Conservation (phyloP, 1,140 invertebrate species). For the Diabrotica virgifera region DNA sequence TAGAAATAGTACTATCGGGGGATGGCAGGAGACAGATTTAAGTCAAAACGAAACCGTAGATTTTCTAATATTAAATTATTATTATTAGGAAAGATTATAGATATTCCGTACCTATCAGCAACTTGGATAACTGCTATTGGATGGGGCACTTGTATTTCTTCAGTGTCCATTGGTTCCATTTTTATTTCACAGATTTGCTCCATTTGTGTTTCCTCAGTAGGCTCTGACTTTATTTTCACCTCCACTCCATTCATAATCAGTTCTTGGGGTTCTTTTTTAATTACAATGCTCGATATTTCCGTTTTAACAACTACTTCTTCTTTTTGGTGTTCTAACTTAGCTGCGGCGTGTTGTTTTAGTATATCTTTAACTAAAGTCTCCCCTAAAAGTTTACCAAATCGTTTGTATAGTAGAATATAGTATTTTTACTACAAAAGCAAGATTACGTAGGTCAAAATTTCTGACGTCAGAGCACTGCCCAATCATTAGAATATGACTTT, state of each 20-base stretch:
- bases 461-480: too few species aligned
- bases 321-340: constrained; percentile 32
- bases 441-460: too few species aligned
- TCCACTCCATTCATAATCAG: constrained; percentile 27
- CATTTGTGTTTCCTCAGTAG: constrained; percentile 26
- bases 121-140: constrained; percentile 64
- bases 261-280: constrained; percentile 27
- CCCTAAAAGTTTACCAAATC: constrained; percentile 34
- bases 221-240: constrained; percentile 33
- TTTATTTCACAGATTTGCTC: constrained; percentile 14
- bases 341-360: constrained; percentile 49
- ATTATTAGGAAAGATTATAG: too few species aligned
- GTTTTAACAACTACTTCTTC: constrained; percentile 27
- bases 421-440: too few species aligned
- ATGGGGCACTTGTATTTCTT: constrained; percentile 44
- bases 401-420: background rate
- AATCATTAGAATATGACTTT: too few species aligned
- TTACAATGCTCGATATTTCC: constrained; percentile 9
- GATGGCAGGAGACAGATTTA: too few species aligned
- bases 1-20: too few species aligned
- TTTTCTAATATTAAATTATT: too few species aligned
- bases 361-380: constrained; percentile 61
- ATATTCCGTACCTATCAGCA: constrained; percentile 28
- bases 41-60: too few species aligned
- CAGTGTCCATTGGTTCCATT: constrained; percentile 31